phyloP scores from a whole-genome alignment of 2,797 vertebrate species.

The Gymnoscopelus microlampas region DNA sequence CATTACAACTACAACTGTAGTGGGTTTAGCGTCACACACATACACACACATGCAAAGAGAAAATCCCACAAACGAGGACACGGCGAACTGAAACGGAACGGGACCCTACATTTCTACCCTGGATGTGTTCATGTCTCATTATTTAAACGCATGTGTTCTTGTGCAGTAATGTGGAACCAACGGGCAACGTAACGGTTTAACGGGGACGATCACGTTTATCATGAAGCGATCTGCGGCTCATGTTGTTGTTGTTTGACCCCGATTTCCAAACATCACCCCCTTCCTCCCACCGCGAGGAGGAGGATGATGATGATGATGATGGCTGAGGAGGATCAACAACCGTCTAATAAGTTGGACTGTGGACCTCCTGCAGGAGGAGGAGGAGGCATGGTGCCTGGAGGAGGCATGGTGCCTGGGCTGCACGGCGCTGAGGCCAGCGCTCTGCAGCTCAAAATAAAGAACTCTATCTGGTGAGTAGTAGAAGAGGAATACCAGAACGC shows the following conservation, averaged over 20 bases:
- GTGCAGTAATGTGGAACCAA: background rate
- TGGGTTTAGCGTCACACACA: too few species aligned
- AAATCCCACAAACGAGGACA: too few species aligned
- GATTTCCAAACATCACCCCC: conserved; percentile 60
- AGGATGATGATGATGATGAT: too few species aligned
- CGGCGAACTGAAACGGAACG: too few species aligned
- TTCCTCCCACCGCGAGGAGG: conserved; percentile 76
- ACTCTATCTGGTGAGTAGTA: conserved; percentile 93
- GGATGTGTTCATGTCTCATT: too few species aligned
- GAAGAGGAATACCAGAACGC: background rate
- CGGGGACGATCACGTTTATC: conserved; percentile 60
- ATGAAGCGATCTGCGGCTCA: conserved; percentile 44
- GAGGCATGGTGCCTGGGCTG: conserved; percentile 88
- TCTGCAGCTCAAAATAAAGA: conserved; percentile 94
- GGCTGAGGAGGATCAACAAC: conserved; percentile 84
- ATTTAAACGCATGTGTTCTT: too few species aligned
- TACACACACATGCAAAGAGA: too few species aligned
- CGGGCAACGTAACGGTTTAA: conserved; percentile 25
- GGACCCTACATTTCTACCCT: too few species aligned
- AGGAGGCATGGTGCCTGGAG: conserved; percentile 50
- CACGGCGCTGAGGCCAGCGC: conserved; percentile 89
- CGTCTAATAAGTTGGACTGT: conserved; percentile 73
- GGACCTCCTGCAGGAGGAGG: conserved; percentile 32
- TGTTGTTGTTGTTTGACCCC: conserved; percentile 84
- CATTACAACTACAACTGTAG: too few species aligned